Percentiles rank a stretch among this genome's conserved stretches.
Evolutionary conservation across 2,888 invertebrate species (phyloP).

Genomic region (Ophraella communa): DNA sequence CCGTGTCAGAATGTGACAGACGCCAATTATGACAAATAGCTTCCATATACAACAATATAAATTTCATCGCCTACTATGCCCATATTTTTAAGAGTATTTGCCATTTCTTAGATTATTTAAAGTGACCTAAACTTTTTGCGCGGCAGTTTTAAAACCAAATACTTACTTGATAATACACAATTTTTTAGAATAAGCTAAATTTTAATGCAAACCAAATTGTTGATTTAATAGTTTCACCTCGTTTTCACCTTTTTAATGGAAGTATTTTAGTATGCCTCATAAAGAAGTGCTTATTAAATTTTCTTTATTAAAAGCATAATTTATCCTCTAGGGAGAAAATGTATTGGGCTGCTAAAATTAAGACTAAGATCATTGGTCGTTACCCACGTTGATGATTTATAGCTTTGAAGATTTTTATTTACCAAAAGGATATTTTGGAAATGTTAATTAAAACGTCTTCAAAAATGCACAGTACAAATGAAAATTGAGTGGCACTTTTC

Average conservation of each 20-base stretch:
- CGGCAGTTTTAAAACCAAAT: no score
- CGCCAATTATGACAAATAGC: no score
- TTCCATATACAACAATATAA: no score
- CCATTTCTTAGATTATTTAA: no score
- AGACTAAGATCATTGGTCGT: background rate
- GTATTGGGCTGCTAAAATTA: slow-evolving; percentile 41
- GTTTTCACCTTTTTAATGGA: slow-evolving; percentile 57
- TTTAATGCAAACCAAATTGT: background rate
- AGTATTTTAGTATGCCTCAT: slow-evolving; percentile 55
- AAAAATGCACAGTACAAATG: slow-evolving; percentile 3
- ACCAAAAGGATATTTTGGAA: slow-evolving; percentile 4
- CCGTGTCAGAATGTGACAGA: no score
- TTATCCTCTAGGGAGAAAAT: slow-evolving; percentile 44
- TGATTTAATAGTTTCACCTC: slow-evolving; percentile 54
- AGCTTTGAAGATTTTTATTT: background rate
- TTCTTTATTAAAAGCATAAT: slow-evolving; percentile 55
- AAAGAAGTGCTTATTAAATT: slow-evolving; percentile 57
- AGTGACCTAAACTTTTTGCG: no score
- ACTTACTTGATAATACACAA: no score
- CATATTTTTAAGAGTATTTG: no score
- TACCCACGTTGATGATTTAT: no score
- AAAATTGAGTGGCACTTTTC: slow-evolving; percentile 14
- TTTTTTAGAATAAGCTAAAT: no score
- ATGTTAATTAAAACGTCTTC: slow-evolving; percentile 12
- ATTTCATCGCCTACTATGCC: no score